Percentiles rank a stretch among this genome's conserved stretches.
Evolutionary conservation across 1,140 invertebrate species (phyloP).

Genomic region (Himalopsyche phryganea): DNA sequence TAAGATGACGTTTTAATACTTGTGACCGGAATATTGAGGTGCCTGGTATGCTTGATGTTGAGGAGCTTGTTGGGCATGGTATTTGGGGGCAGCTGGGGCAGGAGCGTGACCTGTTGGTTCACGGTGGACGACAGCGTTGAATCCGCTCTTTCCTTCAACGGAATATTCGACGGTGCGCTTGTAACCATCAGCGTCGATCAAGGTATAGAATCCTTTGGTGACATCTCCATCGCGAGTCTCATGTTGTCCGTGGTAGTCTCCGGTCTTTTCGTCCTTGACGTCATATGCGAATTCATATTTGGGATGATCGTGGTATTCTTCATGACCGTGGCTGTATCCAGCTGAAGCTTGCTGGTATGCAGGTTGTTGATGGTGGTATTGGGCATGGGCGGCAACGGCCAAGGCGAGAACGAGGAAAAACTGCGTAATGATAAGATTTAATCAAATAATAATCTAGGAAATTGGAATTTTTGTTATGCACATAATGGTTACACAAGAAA

Average conservation of each 20-base stretch:
- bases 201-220: slow-evolving; percentile 43
- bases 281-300: slow-evolving; percentile 37
- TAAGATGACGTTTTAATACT: no score
- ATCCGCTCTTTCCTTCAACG: slow-evolving; percentile 45
- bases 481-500: no score
- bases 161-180: slow-evolving; percentile 52
- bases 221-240: slow-evolving; percentile 40
- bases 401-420: no score
- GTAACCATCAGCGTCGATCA: slow-evolving; percentile 50
- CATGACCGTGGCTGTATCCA: no score
- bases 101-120: slow-evolving; percentile 34
- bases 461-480: no score
- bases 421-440: no score
- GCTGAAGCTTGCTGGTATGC: no score
- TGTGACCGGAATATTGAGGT: no score
- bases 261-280: slow-evolving; percentile 38
- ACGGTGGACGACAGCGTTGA: slow-evolving; percentile 50
- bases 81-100: neutral
- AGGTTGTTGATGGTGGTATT: no score
- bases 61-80: neutral
- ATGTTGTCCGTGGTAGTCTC: slow-evolving; percentile 39
- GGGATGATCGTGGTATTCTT: slow-evolving; percentile 14
- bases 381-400: no score
- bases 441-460: no score
- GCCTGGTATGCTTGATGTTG: neutral